A percentile compares a stretch with the other conserved stretches of the same genome.
Evolutionary conservation across 2,797 vertebrate genomes (phyloP).

Genomic region (Falco peregrinus): DNA sequence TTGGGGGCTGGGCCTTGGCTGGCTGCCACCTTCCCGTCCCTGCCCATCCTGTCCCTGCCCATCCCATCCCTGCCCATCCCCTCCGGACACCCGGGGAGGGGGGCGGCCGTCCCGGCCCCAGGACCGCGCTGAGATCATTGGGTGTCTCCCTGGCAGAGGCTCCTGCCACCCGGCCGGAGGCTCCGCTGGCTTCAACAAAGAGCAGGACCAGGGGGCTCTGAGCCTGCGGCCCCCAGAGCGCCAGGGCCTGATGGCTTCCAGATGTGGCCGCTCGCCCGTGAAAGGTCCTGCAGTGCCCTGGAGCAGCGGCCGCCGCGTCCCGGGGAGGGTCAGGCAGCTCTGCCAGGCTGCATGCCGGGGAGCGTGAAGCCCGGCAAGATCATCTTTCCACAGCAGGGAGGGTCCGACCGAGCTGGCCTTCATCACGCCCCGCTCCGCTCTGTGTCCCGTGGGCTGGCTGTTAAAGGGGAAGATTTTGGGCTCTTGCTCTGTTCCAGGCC

Average conservation of each 20-base stretch:
- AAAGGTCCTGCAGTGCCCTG: neutral
- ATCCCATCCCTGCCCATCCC: neutral
- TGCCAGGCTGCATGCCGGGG: neutral
- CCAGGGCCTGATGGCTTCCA: neutral
- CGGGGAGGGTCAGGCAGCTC: rapidly evolving
- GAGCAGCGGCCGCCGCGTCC: neutral
- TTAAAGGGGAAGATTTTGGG: neutral
- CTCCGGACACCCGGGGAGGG: neutral
- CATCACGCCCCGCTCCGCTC: neutral
- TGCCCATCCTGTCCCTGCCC: neutral
- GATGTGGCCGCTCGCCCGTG: rapidly evolving
- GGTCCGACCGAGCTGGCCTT: neutral
- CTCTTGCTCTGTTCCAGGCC: neutral
- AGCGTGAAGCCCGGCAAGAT: rapidly evolving
- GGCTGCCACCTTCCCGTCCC: neutral
- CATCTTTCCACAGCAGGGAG: neutral
- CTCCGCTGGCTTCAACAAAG: neutral
- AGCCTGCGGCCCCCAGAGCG: neutral
- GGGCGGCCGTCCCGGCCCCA: neutral
- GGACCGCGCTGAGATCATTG: constrained; percentile 42
- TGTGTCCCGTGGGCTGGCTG: neutral
- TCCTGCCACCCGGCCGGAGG: neutral
- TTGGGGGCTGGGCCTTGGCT: neutral
- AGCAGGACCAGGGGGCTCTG: neutral
- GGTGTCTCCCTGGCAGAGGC: constrained; percentile 59